Percentiles rank a stretch among this genome's conserved stretches.
These are phyloP conservation scores for Semicossyphus pulcher DNA, from an alignment of 2,113 vertebrate species.

Conservation along the genomic window DNA sequence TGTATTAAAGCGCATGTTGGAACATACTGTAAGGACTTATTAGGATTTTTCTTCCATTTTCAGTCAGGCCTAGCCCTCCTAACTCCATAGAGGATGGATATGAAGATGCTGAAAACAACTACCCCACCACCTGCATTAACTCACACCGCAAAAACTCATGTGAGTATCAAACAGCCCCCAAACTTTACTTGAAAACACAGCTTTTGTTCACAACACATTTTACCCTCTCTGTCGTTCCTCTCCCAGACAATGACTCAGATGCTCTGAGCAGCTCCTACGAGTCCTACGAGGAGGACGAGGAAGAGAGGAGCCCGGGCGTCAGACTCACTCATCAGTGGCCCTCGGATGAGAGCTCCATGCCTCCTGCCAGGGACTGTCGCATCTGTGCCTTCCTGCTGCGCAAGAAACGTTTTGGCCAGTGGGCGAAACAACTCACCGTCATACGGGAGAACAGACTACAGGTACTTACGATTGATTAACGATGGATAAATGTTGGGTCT, in stretches of 20 bases:
- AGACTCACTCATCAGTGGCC: conserved; percentile 93
- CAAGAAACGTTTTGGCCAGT: conserved; percentile 98
- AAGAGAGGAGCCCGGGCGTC: conserved; percentile 86
- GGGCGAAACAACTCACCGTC: conserved; percentile 97
- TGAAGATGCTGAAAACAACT: conserved; percentile 94
- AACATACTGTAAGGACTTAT: conserved; percentile 13
- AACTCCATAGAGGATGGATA: conserved; percentile 93
- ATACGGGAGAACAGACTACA: conserved; percentile 93
- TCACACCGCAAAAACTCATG: conserved; percentile 93
- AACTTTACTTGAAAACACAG: too few relatives aligned
- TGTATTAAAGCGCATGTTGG: conserved; percentile 4
- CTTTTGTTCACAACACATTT: not conserved
- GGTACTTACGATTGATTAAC: too few relatives aligned
- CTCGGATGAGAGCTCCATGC: conserved; percentile 92
- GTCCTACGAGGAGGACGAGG: conserved; percentile 97
- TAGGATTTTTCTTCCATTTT: conserved; percentile 23
- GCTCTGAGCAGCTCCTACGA: conserved; percentile 98
- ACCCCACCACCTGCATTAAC: conserved; percentile 89
- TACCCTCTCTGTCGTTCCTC: not conserved
- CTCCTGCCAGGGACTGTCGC: conserved; percentile 91
- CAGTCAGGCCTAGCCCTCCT: conserved; percentile 92
- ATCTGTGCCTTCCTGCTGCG: conserved; percentile 96
- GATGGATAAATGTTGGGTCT: too few relatives aligned
- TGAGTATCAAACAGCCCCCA: too few relatives aligned
- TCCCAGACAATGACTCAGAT: conserved; percentile 95